Conservation (phyloP, 2,888 invertebrate species). For the Dendrolimus houi region DNA sequence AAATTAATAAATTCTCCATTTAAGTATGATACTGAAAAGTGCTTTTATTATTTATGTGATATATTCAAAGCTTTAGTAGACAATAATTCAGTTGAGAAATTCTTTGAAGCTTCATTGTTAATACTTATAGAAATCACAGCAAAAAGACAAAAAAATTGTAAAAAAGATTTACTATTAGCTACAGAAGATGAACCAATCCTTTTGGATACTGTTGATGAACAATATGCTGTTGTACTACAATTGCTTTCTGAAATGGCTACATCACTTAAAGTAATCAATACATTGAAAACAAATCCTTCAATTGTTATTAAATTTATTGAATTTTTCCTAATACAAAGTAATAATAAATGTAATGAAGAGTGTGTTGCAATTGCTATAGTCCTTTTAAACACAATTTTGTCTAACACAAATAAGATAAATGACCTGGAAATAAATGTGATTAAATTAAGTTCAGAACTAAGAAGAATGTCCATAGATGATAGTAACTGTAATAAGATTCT, state of each 20-base stretch:
- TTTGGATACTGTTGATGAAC: conserved; percentile 38
- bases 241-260: conserved; percentile 68
- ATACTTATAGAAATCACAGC: conserved; percentile 38
- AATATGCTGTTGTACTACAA: conserved; percentile 64
- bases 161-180: conserved; percentile 40
- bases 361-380: conserved; percentile 57
- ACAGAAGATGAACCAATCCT: conserved; percentile 48
- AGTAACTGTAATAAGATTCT: conserved; percentile 38
- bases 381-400: conserved; percentile 53
- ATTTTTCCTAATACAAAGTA: conserved; percentile 44
- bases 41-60: conserved; percentile 40
- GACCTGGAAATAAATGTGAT: conserved; percentile 30
- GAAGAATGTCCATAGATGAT: conserved; percentile 30
- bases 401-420: conserved; percentile 30
- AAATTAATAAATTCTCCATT: conserved; percentile 25
- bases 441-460: conserved; percentile 40
- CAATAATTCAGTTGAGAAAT: conserved; percentile 25
- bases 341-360: conserved; percentile 39
- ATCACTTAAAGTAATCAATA: conserved; percentile 49
- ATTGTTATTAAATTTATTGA: conserved; percentile 66
- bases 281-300: conserved; percentile 56
- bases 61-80: conserved; percentile 36
- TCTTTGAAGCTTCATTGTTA: conserved; percentile 44
- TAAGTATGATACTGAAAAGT: conserved; percentile 28
- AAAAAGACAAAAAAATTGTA: conserved; percentile 25